Evolutionary conservation across 2,888 invertebrate genomes (phyloP).

Genomic region (Dicyrtoma fusca): DNA sequence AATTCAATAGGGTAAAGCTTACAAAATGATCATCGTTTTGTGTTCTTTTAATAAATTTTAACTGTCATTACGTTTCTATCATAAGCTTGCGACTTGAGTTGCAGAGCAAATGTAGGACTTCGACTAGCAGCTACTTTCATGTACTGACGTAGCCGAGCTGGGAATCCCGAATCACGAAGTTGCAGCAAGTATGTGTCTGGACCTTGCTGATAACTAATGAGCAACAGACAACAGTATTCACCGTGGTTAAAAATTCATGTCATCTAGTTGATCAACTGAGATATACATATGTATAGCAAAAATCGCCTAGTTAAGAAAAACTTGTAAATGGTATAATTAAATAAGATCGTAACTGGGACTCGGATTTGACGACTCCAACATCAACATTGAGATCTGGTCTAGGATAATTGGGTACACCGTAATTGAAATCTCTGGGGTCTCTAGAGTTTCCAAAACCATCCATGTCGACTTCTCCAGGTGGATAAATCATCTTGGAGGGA

Average conservation of each 20-base stretch:
- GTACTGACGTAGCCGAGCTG: slow-evolving; percentile 88
- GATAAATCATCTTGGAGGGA: slow-evolving; percentile 93
- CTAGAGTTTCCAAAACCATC: slow-evolving; percentile 59
- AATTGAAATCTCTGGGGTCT: slow-evolving; percentile 49
- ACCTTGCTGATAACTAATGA: slow-evolving; percentile 84
- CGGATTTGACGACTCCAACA: slow-evolving; percentile 76
- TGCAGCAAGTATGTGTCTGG: slow-evolving; percentile 96
- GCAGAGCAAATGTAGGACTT: slow-evolving; percentile 66
- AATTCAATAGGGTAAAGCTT: no score
- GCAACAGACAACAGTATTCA: no score
- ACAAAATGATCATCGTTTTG: no score
- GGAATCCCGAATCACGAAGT: slow-evolving; percentile 89
- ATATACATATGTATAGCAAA: no score
- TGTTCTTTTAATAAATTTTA: no score
- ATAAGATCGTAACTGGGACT: slow-evolving; percentile 59
- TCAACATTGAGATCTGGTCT: slow-evolving; percentile 74
- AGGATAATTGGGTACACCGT: slow-evolving; percentile 36
- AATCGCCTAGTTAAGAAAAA: no score
- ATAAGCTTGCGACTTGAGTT: slow-evolving; percentile 50
- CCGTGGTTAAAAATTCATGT: no score
- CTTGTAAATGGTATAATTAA: no score
- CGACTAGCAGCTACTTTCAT: slow-evolving; percentile 88
- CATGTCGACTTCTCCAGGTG: slow-evolving; percentile 69
- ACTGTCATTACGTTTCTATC: slow-evolving; percentile 55
- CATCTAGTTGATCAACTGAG: no score